A percentile compares a stretch with the other conserved stretches of the same genome.
Evolutionary conservation across 1,140 invertebrate genomes (phyloP).

Genomic region (Platorchestia sp.): DNA sequence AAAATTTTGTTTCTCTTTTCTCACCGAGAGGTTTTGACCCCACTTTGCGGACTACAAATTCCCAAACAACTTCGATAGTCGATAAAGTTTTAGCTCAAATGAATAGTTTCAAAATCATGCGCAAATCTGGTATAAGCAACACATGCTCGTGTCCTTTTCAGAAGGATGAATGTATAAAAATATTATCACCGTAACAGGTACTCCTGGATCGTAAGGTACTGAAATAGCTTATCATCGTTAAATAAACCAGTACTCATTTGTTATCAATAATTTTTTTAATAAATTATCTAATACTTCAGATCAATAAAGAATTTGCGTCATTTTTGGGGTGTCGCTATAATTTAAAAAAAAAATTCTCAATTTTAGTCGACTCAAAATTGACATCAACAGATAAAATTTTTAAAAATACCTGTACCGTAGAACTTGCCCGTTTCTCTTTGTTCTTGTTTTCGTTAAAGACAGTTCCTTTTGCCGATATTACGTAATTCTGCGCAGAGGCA

Average conservation of each 20-base stretch:
- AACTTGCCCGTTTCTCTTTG: too few species aligned
- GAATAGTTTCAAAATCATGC: too few species aligned
- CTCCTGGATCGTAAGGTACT: background rate
- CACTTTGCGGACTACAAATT: background rate
- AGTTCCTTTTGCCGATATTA: too few species aligned
- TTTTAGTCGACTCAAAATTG: background rate
- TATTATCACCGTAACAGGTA: background rate
- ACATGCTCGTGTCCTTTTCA: background rate
- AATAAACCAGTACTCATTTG: background rate
- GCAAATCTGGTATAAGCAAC: too few species aligned
- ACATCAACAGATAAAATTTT: too few species aligned
- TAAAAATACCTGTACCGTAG: too few species aligned
- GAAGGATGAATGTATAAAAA: background rate
- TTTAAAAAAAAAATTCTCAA: too few species aligned
- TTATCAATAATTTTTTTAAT: background rate
- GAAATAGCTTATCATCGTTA: background rate
- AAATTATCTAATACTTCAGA: background rate
- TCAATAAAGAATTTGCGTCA: background rate
- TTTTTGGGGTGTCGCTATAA: too few species aligned
- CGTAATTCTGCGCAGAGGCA: too few species aligned
- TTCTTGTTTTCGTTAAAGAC: too few species aligned
- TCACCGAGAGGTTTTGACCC: background rate
- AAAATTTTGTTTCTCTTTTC: background rate
- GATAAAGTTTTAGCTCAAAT: too few species aligned
- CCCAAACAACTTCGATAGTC: too few species aligned